A percentile compares a stretch with the other conserved stretches of the same genome.
Evolutionary conservation across 2,888 invertebrate genomes (phyloP).

Genomic region (Cinara cedri): DNA sequence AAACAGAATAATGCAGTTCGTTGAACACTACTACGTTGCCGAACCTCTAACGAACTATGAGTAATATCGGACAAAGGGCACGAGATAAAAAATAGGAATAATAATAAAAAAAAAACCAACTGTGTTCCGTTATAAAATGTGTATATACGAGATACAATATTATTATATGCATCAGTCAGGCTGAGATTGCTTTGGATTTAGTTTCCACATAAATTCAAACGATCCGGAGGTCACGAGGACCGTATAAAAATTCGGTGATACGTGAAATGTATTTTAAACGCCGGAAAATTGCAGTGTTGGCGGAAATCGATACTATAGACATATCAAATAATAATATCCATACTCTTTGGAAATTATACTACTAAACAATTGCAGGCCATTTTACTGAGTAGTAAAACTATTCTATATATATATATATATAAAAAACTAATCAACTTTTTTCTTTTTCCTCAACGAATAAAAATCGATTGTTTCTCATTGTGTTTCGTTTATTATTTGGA

Average conservation of each 20-base stretch:
- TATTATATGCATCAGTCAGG: not conserved
- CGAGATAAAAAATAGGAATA: not conserved
- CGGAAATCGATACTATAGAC: slow-evolving; percentile 9
- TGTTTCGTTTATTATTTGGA: not conserved
- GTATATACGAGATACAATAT: not conserved
- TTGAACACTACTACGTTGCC: slow-evolving; percentile 7
- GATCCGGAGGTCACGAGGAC: not conserved
- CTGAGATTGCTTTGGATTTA: slow-evolving; percentile 24
- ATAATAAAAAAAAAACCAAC: no score
- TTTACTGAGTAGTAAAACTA: not conserved
- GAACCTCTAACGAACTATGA: slow-evolving; percentile 53
- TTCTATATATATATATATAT: not conserved
- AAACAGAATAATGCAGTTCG: slow-evolving; percentile 43
- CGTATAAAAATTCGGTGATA: slow-evolving; percentile 34
- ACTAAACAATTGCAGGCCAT: not conserved
- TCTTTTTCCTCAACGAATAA: not conserved
- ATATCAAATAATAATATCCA: not conserved
- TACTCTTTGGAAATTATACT: not conserved
- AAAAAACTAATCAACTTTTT: slow-evolving; percentile 1
- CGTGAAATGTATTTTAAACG: slow-evolving; percentile 41
- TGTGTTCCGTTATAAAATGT: not conserved
- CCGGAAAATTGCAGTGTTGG: not conserved
- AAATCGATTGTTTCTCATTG: not conserved
- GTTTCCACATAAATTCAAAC: slow-evolving; percentile 24
- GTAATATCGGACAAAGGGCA: slow-evolving; percentile 26